phyloP scores from a whole-genome alignment of 2,113 vertebrate species.

The Oryzias melastigma region DNA sequence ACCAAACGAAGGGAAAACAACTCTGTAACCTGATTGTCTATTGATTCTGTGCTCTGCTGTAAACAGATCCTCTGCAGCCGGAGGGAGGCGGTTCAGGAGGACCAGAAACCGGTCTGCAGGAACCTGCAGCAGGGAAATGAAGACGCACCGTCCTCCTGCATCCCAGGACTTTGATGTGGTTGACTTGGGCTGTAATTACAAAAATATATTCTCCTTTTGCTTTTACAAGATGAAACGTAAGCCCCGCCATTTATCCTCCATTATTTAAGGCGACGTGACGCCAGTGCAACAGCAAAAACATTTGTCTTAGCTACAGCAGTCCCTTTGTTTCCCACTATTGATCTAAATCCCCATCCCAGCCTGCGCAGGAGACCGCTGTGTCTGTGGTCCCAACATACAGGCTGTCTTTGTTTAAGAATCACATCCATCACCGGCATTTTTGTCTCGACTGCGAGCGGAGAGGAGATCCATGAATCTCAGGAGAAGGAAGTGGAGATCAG shows the following conservation, averaged over 20 bases:
- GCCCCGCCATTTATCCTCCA: slow-evolving; percentile 34
- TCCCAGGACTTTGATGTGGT: slow-evolving; percentile 37
- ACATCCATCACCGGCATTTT: slow-evolving; percentile 52
- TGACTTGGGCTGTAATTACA: slow-evolving; percentile 23
- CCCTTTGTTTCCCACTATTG: slow-evolving; percentile 35
- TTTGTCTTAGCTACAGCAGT: slow-evolving; percentile 35
- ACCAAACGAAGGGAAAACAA: slow-evolving; percentile 50
- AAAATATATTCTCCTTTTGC: slow-evolving; percentile 11
- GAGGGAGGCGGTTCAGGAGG: neutral
- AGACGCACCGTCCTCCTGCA: neutral
- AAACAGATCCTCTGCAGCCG: slow-evolving; percentile 16
- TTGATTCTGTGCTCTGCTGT: slow-evolving; percentile 52
- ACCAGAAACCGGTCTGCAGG: slow-evolving; percentile 1
- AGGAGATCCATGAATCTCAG: slow-evolving; percentile 25
- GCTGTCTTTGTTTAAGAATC: slow-evolving; percentile 50
- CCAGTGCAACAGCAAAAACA: slow-evolving; percentile 17
- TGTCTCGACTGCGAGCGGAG: slow-evolving; percentile 11
- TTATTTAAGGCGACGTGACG: slow-evolving; percentile 38
- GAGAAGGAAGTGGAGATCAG: slow-evolving; percentile 23
- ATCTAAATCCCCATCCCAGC: slow-evolving; percentile 28
- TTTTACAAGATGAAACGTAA: slow-evolving; percentile 37
- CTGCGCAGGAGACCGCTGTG: slow-evolving; percentile 15
- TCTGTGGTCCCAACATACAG: slow-evolving; percentile 4
- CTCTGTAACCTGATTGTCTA: slow-evolving; percentile 59
- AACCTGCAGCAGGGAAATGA: slow-evolving; percentile 12